These are phyloP conservation scores for Synodontis membranacea DNA, from an alignment of 2,113 vertebrate genomes.

Conservation along the genomic window DNA sequence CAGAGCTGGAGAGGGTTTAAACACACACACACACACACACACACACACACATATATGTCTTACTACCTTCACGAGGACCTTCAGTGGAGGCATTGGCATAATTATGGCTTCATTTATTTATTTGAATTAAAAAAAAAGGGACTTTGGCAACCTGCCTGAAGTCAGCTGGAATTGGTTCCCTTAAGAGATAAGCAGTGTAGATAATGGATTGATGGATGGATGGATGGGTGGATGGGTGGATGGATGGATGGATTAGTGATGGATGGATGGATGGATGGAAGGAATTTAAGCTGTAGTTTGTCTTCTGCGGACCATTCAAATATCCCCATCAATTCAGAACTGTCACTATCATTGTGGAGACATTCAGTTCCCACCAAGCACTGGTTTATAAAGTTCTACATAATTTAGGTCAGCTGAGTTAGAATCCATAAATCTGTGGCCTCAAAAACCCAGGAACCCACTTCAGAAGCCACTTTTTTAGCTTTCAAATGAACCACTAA, in stretches of 20 bases:
- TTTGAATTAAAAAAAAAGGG: too few species aligned
- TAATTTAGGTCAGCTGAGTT: neutral
- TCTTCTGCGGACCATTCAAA: neutral
- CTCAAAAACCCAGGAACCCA: neutral
- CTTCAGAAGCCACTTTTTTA: neutral
- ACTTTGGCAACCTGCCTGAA: too few species aligned
- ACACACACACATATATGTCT: neutral
- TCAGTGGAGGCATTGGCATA: neutral
- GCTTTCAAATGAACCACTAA: neutral
- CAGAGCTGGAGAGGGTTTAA: conserved; percentile 14
- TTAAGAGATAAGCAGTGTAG: too few species aligned
- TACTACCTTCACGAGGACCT: neutral
- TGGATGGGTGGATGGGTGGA: too few species aligned
- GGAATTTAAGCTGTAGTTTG: too few species aligned
- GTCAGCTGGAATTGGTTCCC: too few species aligned
- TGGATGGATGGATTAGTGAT: too few species aligned
- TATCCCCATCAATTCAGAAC: neutral
- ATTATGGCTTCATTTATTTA: too few species aligned
- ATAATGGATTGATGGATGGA: too few species aligned
- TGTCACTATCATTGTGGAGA: neutral
- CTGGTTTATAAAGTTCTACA: neutral
- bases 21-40: neutral
- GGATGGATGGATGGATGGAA: too few species aligned
- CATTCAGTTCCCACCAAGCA: neutral
- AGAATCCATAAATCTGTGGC: neutral